Conservation (phyloP, 2,888 invertebrate species). For the Onthophagus sagittarius region DNA sequence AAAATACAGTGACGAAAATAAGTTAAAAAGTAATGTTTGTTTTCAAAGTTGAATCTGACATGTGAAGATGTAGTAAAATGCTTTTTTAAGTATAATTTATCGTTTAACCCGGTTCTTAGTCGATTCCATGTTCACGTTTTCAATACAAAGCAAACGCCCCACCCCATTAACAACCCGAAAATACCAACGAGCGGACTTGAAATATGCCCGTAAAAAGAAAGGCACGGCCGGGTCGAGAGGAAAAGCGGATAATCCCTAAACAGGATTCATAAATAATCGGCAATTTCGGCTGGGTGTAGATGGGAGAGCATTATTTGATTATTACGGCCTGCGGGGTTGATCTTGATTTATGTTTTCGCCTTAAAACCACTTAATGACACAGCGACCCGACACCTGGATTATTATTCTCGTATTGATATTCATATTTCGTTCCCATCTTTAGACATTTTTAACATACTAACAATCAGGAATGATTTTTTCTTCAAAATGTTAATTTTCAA, state of each 20-base stretch:
- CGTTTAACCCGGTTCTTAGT: background rate
- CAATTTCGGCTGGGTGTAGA: slow-evolving; percentile 7
- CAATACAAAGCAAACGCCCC: background rate
- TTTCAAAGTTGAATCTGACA: too few species aligned
- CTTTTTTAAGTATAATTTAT: background rate
- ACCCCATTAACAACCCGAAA: background rate
- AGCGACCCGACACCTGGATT: slow-evolving; percentile 12
- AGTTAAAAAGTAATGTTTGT: too few species aligned
- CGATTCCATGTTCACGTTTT: background rate
- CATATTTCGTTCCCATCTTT: background rate
- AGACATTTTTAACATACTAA: background rate
- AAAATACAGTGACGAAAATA: too few species aligned
- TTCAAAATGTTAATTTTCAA: too few species aligned
- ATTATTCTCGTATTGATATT: background rate
- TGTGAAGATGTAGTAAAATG: background rate
- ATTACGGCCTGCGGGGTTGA: slow-evolving; percentile 4
- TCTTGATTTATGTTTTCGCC: slow-evolving; percentile 10
- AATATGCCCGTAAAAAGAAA: background rate
- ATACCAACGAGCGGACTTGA: background rate
- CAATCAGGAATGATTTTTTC: too few species aligned
- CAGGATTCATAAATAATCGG: slow-evolving; percentile 6
- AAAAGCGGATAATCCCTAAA: slow-evolving; percentile 5
- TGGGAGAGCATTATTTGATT: slow-evolving; percentile 7
- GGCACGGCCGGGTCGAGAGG: background rate
- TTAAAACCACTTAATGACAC: slow-evolving; percentile 1